A percentile compares a stretch with the other conserved stretches of the same genome.
Conservation (phyloP, 1,140 invertebrate species). For the Macrobrachium nipponense region DNA sequence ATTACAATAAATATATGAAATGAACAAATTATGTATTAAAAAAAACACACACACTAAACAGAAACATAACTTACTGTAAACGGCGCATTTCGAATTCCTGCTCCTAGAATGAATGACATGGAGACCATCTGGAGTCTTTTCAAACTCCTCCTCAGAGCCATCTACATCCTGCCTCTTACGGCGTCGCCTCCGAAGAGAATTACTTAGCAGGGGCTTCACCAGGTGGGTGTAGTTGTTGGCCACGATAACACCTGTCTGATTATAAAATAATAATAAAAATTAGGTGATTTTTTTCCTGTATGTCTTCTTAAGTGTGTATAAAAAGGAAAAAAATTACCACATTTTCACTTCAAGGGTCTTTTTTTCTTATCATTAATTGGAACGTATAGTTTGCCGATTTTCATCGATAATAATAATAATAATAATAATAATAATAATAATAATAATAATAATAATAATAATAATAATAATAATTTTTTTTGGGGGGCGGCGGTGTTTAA, state of each 20-base stretch:
- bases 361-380: too few species aligned
- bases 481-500: too few species aligned
- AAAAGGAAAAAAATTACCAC: too few species aligned
- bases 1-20: background rate
- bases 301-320: too few species aligned
- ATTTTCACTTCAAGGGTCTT: too few species aligned
- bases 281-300: background rate
- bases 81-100: conserved; percentile 46
- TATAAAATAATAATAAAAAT: background rate
- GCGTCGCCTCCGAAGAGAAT: background rate
- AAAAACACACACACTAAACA: background rate
- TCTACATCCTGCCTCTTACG: background rate
- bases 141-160: background rate
- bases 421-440: too few species aligned
- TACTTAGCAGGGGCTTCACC: conserved; percentile 13
- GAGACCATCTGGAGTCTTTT: conserved; percentile 32
- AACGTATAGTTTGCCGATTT: too few species aligned
- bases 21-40: background rate
- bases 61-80: conserved; percentile 39
- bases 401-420: too few species aligned
- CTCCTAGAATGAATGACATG: conserved; percentile 49
- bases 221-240: conserved; percentile 20
- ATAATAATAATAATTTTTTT: too few species aligned
- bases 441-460: too few species aligned
- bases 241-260: conserved; percentile 55